Evolutionary conservation across 2,888 invertebrate genomes (phyloP).

Genomic region (Ptychoptera contaminata): DNA sequence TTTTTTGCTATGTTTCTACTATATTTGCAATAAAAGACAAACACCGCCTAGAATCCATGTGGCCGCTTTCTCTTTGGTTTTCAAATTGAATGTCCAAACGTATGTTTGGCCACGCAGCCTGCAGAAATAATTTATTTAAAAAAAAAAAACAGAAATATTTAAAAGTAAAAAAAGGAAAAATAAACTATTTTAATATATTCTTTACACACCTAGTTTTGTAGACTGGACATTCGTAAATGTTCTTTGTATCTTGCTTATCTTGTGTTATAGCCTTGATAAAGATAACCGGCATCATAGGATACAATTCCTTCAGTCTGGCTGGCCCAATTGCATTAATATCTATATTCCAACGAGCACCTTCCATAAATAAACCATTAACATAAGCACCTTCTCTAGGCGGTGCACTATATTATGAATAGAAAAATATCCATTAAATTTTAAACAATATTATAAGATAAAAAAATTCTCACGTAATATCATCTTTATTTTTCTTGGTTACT

Average conservation of each 20-base stretch:
- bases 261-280: constrained; percentile 77
- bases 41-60: constrained; percentile 92
- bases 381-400: constrained; percentile 87
- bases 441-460: neutral
- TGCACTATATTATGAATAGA: no score
- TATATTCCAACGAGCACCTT: constrained; percentile 89
- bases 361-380: constrained; percentile 79
- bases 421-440: neutral
- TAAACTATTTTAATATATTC: no score
- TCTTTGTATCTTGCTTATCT: constrained; percentile 76
- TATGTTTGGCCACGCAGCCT: constrained; percentile 76
- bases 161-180: no score
- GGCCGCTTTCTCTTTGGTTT: constrained; percentile 72
- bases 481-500: constrained; percentile 77
- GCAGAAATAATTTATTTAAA: constrained; percentile 8
- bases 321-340: constrained; percentile 66
- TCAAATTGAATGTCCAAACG: constrained; percentile 91
- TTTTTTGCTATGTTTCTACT: constrained; percentile 16
- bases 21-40: constrained; percentile 74
- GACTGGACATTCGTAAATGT: constrained; percentile 85
- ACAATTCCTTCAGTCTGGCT: constrained; percentile 75
- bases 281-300: constrained; percentile 81
- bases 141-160: neutral
- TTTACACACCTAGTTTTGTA: constrained; percentile 66
- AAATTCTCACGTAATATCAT: constrained; percentile 55